Conservation (phyloP, 2,888 invertebrate species). For the Dicyrtomina minuta region DNA sequence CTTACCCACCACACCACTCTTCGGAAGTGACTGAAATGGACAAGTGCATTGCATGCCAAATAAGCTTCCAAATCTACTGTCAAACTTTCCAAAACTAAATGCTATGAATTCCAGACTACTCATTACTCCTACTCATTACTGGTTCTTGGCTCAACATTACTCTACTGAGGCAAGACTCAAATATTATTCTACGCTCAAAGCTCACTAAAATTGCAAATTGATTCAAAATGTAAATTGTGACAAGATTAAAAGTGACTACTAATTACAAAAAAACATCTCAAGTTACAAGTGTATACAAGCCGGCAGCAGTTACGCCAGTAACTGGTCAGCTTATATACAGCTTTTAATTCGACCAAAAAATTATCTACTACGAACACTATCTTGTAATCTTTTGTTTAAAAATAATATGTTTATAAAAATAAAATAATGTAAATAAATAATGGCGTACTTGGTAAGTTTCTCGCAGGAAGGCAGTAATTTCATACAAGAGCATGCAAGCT, state of each 20-base stretch:
- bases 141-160: slow-evolving; percentile 16
- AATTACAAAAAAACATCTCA: neutral
- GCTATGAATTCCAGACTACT: neutral
- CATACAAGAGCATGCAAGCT: slow-evolving; percentile 90
- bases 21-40: slow-evolving; percentile 49
- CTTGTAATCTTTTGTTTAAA: neutral
- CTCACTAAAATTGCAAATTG: neutral
- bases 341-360: neutral
- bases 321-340: slow-evolving; percentile 13
- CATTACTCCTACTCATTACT: neutral
- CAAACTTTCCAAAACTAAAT: slow-evolving; percentile 19
- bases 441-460: slow-evolving; percentile 82
- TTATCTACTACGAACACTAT: neutral
- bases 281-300: too few species aligned
- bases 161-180: slow-evolving; percentile 22
- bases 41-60: slow-evolving; percentile 32
- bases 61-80: slow-evolving; percentile 19
- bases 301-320: neutral
- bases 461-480: slow-evolving; percentile 93
- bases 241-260: neutral
- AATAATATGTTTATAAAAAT: slow-evolving; percentile 15
- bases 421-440: slow-evolving; percentile 16
- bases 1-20: slow-evolving; percentile 42
- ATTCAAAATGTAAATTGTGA: slow-evolving; percentile 8
- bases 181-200: slow-evolving; percentile 4